Evolutionary conservation across 2,113 vertebrate species (phyloP), one percentile per base, ranked within the genome.

Genomic region (Oncorhynchus kisutch): DNA sequence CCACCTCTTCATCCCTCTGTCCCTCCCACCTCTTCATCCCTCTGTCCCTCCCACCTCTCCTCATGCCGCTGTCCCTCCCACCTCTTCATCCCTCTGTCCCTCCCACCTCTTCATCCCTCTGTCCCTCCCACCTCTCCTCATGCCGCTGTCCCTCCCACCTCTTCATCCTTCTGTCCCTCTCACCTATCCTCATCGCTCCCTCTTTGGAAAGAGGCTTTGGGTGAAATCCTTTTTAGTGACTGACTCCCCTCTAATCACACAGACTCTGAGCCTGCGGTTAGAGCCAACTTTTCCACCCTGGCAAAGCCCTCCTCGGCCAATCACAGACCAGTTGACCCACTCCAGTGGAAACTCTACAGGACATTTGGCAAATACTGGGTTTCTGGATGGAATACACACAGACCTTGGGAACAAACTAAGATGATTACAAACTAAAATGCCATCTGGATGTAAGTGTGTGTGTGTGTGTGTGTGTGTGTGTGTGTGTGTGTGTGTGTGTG

Each of bases 191-290:
- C 77, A 78, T 70, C 79, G 82, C 74, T 76, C 66, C 79, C 82
- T 83, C 85, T 85, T 82, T 84, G 90, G 82, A 92, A 92, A 92
- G 91, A 92, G 90, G 91, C 91, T 94, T 92, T 91, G 87, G 83
- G 45, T 88, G 84, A 92, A 92, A 92, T 88, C 90, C 91, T 88
- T 89, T 89, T 88, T 88, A 89, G 87, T 84, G 81, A 84, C 82
- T 54, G 13, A 83, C 74, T 24, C 66, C 20, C 5, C 49, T 31
- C 49, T 18, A n/a, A 82, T 54, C 13, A 84, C 88, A 78, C 81
- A 80, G 81, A 87, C 87, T 88, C 87, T 86, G 84, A 72, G 81
- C 76, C 81, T 86, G 86, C 85, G 87, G 87, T 85, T 86, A 88
- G 86, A 65, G 87, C 85, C 88, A 91, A 89, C 82, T 92, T 90